Evolutionary conservation across 2,797 vertebrate species (phyloP), one percentile per base, ranked within the genome.

Genomic region (Myripristis murdjan): DNA sequence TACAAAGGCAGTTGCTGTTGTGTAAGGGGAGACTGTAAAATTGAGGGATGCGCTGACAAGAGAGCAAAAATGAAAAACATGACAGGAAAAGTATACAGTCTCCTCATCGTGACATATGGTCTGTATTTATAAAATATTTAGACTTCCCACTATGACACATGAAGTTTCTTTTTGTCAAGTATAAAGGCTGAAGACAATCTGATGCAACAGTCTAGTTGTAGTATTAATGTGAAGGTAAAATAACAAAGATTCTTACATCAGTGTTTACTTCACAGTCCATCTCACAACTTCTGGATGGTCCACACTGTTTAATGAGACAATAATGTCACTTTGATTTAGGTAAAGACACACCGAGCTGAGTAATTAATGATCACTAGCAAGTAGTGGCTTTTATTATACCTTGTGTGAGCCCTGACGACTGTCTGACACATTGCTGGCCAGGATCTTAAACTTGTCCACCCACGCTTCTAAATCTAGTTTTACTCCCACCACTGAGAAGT

Each of bases 231-330:
- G 9, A 20, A 18, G 57, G 14, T 52, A 15, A 37, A 66, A 71
- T 10, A 48, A 14, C 59, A 61, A 63, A 20, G 6, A 2, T 70
- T 85, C 95, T 84, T 83, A 99, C 98, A 81, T 99, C 97, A 53
- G 97, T 98, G 94, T 99, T 98, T 63, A 97, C 96, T 87, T 99
- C 98, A 67, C 98, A 99, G 91, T 99, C 98, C 98, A 99, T 99
- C 89, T 99, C 98, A 48, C 98, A 99, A 87, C 97, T 97, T 86
- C 95, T 95, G 44, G 95, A 97, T 28, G 96, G 97, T 75, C 97
- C 97, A 2, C 98, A 99, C 97, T 99, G 94, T 79, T 86, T 22
- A 71, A 58, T 22, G 2, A 70, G n/a, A 74, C 8, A 47, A n/a
- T 1, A 26, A 8, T 22, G 4, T 51, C 20, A 73, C 1, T 35